Evolutionary conservation across 1,140 invertebrate species (phyloP).

Genomic region (Dolichoris vasculosae): DNA sequence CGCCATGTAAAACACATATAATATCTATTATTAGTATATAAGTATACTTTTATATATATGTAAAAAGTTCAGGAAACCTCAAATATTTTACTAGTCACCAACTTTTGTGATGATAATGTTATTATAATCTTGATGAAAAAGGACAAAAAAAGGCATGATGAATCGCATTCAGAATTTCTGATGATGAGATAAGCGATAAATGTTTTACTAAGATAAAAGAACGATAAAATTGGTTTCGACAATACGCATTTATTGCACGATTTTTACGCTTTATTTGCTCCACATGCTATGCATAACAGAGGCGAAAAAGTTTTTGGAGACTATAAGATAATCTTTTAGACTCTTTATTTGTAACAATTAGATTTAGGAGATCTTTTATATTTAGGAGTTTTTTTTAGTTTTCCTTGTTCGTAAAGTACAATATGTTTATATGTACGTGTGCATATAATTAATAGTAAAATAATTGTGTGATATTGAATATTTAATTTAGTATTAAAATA

Average conservation of each 20-base stretch:
- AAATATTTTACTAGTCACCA: not conserved
- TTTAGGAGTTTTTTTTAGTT: constrained; percentile 10
- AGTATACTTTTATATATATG: not conserved
- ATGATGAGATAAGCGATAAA: constrained; percentile 24
- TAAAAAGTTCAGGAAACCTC: not conserved
- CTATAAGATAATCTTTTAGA: not conserved
- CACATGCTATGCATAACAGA: not conserved
- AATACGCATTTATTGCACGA: not conserved
- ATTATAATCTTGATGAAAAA: not conserved
- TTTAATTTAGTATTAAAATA: no score
- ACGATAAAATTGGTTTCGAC: not conserved
- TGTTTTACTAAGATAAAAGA: not conserved
- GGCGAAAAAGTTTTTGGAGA: not conserved
- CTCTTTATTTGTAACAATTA: not conserved
- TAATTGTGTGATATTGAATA: no score
- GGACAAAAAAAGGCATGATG: not conserved
- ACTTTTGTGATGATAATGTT: not conserved
- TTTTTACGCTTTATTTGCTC: not conserved
- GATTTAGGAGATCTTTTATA: constrained; percentile 19
- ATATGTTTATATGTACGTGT: not conserved
- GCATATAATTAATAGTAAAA: no score
- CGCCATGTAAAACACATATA: not conserved
- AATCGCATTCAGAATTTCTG: not conserved
- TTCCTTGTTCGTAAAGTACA: not conserved
- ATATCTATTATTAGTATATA: not conserved